Percentiles rank a stretch among this genome's conserved stretches.
These are phyloP conservation scores for Poeciliopsis paucimaculata DNA, from an alignment of 2,797 vertebrate species.

Conservation along the genomic window DNA sequence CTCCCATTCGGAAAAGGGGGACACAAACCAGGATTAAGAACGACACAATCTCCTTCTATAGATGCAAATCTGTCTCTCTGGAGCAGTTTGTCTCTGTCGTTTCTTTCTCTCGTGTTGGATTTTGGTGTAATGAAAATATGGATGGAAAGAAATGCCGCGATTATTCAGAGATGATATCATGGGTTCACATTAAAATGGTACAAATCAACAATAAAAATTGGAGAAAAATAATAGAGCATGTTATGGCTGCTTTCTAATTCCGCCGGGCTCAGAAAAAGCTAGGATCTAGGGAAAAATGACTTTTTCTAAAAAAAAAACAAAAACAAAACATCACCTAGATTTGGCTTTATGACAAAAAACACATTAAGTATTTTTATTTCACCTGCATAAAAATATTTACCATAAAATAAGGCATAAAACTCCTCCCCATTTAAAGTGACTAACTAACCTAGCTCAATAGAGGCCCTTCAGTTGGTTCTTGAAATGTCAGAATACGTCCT, in stretches of 20 bases:
- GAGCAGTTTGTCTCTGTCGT: neutral
- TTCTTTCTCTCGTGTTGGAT: neutral
- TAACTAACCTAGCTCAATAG: neutral
- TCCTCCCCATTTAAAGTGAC: neutral
- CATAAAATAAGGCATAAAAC: neutral
- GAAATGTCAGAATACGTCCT: neutral
- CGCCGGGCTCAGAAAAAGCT: too few relatives aligned
- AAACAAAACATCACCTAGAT: too few relatives aligned
- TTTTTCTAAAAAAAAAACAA: neutral
- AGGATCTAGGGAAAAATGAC: neutral
- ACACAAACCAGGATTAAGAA: neutral
- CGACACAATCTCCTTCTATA: neutral
- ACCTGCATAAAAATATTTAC: neutral
- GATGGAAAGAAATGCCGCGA: neutral
- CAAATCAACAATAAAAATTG: neutral
- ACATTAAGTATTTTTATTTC: too few relatives aligned
- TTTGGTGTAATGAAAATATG: neutral
- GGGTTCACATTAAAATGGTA: neutral
- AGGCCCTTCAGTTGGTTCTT: neutral
- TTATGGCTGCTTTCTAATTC: neutral
- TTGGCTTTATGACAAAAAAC: too few relatives aligned
- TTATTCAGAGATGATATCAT: neutral
- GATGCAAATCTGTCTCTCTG: conserved; percentile 1
- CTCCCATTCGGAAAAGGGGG: neutral
- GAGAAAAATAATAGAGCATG: neutral